Conservation (phyloP, 2,797 vertebrate genomes). For the Pantherophis vulpinus region DNA sequence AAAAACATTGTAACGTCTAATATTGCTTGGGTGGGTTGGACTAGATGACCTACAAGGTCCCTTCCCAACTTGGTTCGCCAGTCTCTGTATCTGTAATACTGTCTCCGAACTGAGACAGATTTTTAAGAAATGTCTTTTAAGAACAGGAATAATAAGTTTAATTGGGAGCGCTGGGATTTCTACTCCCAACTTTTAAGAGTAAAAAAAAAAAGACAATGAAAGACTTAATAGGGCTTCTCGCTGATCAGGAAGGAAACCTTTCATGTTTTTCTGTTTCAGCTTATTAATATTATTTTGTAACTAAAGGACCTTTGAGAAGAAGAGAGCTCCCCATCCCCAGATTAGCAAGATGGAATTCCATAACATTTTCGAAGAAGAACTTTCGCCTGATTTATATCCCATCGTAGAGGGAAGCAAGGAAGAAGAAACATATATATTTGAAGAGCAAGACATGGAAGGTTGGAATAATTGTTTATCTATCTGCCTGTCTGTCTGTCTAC, state of each 20-base stretch:
- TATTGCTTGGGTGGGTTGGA: no score
- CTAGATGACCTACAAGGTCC: no score
- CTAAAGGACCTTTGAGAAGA: background rate
- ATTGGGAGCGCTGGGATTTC: background rate
- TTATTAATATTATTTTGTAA: constrained; percentile 28
- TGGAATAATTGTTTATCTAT: constrained; percentile 24
- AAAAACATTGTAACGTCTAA: no score
- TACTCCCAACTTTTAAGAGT: background rate
- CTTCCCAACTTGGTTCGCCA: no score
- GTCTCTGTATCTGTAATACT: background rate
- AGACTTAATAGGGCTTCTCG: no score
- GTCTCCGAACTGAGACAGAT: background rate
- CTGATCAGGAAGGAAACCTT: background rate
- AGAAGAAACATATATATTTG: background rate
- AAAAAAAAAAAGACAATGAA: background rate
- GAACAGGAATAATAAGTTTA: background rate
- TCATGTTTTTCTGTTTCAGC: background rate
- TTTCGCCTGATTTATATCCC: fast-evolving
- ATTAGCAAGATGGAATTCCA: constrained; percentile 15
- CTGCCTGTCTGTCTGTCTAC: no score
- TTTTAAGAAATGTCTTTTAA: background rate
- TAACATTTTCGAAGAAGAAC: background rate
- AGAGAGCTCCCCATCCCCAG: background rate
- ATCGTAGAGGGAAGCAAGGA: background rate
- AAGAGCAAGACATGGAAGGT: background rate